Percentiles rank a stretch among this genome's conserved stretches.
phyloP scores from a whole-genome alignment of 2,888 invertebrate species.

The Dioctria linearis region DNA sequence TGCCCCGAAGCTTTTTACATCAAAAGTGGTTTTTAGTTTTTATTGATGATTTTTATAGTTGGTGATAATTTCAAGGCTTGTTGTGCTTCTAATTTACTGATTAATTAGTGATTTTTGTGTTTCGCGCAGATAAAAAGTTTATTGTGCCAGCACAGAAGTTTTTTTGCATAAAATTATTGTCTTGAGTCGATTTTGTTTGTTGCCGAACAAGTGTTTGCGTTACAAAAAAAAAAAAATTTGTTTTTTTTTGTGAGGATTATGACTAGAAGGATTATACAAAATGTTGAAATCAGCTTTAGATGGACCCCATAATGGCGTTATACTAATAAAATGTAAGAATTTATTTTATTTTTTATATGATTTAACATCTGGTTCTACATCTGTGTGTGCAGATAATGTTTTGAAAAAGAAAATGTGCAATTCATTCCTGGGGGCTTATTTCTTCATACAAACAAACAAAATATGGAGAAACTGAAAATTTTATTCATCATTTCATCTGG shows the following conservation, averaged over 20 bases:
- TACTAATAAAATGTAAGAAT: conserved; percentile 68
- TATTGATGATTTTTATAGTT: conserved; percentile 24
- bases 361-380: too few relatives aligned
- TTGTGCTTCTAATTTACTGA: not conserved
- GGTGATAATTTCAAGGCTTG: not conserved
- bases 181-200: conserved; percentile 5
- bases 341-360: too few relatives aligned
- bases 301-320: conserved; percentile 66
- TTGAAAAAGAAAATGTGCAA: too few relatives aligned
- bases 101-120: not conserved
- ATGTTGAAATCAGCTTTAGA: conserved; percentile 68
- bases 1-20: conserved; percentile 15
- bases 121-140: not conserved
- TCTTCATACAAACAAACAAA: too few relatives aligned
- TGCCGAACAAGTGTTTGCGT: conserved; percentile 17
- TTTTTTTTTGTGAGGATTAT: conserved; percentile 55
- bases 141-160: not conserved
- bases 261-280: conserved; percentile 61
- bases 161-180: not conserved
- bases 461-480: too few relatives aligned
- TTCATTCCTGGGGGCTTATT: too few relatives aligned
- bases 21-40: not conserved
- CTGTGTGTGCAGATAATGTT: too few relatives aligned
- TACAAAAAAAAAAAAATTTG: too few relatives aligned
- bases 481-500: too few relatives aligned